Evolutionary conservation across 1,140 invertebrate species (phyloP), one percentile per base, ranked within the genome.

Genomic region (Drosophila gunungcola): DNA sequence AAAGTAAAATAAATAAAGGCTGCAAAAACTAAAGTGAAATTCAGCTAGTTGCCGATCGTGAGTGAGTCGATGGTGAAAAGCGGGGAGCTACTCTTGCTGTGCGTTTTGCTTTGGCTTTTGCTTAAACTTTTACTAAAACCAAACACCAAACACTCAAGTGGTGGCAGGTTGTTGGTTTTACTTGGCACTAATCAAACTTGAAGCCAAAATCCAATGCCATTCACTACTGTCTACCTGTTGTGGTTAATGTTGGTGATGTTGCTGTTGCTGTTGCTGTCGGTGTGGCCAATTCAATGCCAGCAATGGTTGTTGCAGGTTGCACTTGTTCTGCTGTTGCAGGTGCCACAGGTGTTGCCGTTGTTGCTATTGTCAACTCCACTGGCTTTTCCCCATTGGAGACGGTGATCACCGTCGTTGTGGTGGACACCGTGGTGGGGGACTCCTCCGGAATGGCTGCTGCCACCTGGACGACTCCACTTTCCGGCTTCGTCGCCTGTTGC

Each of bases 11-110:
- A 88, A 89, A 86, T 79, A 86, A 88, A 79, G 55, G 58, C 49
- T 52, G 49, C 16, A 29, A 86, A 88, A 89, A 83, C 79, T 76
- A 83, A 86, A 86, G 83, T 86, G 83, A 86, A 86, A 86, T 83
- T 81, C 67, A 55, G 63, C 60, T 48, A 55, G 57, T 48, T 16
- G 58, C 69, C 32, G 49, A 69, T 68, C 49, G 49, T 52, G 49
- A 52, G 55, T 56, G 62, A 51, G 60, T 45, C 73, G 68, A 55
- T 48, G 58, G 38, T 56, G 80, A 60, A 75, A 76, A 36, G 7
- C n/a, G 45, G 16, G 41, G 48, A 13, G 34, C 39, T 29, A 69
- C 27, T 69, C 41, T 61, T 41, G 41, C 49, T 60, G 54, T 88
- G 74, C 82, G 83, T 63, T 85, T 75, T 78, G 60, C 54, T 72